A percentile compares a stretch with the other conserved stretches of the same genome.
Conservation (phyloP, 1,140 invertebrate species). For the Neodiprion virginianus region DNA sequence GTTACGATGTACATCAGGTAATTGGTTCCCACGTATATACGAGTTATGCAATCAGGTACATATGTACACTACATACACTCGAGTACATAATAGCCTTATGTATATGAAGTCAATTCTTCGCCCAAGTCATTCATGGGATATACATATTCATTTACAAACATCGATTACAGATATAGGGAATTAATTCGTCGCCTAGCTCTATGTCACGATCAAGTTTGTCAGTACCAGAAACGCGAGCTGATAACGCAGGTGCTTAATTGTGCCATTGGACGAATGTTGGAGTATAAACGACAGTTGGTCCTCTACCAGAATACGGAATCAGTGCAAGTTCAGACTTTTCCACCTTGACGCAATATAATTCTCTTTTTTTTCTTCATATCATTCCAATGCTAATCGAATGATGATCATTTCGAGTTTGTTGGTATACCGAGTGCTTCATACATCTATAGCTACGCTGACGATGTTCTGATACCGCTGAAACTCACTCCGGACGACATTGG, state of each 20-base stretch:
- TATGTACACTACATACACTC: too few relatives aligned
- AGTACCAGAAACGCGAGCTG: conserved; percentile 68
- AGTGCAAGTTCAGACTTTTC: conserved; percentile 32
- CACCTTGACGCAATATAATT: neutral
- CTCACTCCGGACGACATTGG: conserved; percentile 59
- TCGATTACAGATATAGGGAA: conserved; percentile 44
- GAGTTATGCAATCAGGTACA: too few relatives aligned
- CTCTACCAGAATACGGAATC: conserved; percentile 39
- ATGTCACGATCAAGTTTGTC: conserved; percentile 70
- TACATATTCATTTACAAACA: neutral
- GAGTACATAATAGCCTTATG: too few relatives aligned
- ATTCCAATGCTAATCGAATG: too few relatives aligned
- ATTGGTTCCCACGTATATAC: neutral
- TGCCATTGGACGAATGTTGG: conserved; percentile 51
- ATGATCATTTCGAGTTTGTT: too few relatives aligned
- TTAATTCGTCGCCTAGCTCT: conserved; percentile 44
- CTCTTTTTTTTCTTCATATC: too few relatives aligned
- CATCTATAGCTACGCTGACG: conserved; percentile 64
- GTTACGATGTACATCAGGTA: conserved; percentile 27
- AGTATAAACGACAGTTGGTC: conserved; percentile 47
- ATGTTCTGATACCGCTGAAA: conserved; percentile 66
- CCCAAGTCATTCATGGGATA: neutral
- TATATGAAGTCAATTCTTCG: too few relatives aligned
- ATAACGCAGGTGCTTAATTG: conserved; percentile 66
- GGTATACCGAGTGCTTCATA: too few relatives aligned